These are phyloP conservation scores for Drosophila lacertosa DNA, from an alignment of 1,140 invertebrate genomes.

Conservation along the genomic window DNA sequence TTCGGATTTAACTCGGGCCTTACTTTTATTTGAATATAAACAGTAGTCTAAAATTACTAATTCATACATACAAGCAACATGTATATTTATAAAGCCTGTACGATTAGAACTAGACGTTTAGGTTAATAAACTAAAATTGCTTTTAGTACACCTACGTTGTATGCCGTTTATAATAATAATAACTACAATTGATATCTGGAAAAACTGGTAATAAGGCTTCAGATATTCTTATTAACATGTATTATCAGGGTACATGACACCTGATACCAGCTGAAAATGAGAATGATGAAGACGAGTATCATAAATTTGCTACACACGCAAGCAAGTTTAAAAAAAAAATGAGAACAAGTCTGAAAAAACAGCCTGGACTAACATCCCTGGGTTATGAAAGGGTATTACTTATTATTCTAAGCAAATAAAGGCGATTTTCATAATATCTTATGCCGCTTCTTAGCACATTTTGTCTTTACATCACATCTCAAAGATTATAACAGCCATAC, in stretches of 20 bases:
- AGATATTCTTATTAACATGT: slow-evolving; percentile 38
- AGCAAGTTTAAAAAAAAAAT: slow-evolving; percentile 8
- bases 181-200: too few relatives aligned
- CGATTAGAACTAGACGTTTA: slow-evolving; percentile 63
- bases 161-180: too few relatives aligned
- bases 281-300: slow-evolving; percentile 11
- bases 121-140: slow-evolving; percentile 63
- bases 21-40: slow-evolving; percentile 42
- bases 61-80: slow-evolving; percentile 32
- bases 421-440: too few relatives aligned
- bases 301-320: slow-evolving; percentile 10
- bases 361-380: too few relatives aligned
- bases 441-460: too few relatives aligned
- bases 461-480: too few relatives aligned
- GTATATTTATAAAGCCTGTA: slow-evolving; percentile 31
- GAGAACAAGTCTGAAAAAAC: too few relatives aligned
- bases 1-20: slow-evolving; percentile 30
- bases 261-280: neutral
- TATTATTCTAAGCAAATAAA: too few relatives aligned
- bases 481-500: too few relatives aligned
- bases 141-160: neutral
- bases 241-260: neutral
- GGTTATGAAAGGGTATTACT: too few relatives aligned
- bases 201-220: too few relatives aligned
- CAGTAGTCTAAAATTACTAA: slow-evolving; percentile 23